Base-by-base conservation (phyloP, 2,113 vertebrate species). In the Coryphaenoides rupestris region DNA sequence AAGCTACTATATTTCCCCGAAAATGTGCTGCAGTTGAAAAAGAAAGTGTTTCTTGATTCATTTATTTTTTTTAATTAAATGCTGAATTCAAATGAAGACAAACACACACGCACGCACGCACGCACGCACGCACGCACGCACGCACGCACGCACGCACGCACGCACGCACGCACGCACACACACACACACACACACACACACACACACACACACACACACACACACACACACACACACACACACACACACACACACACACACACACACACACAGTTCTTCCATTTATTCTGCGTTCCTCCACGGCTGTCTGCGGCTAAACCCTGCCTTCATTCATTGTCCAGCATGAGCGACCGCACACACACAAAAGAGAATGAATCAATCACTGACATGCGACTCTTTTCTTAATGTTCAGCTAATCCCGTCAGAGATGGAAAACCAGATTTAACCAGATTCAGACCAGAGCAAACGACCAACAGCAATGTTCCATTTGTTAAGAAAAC, bases 321-420 rank as follows among this genome's bases (percentile, higher is more conserved):
- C 57, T 69, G 66, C 23, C 72, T 58, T 64, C 70, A 73, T 80
- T 84, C 79, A 77, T 46, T 65, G 62, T 62, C 19, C 70, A 69
- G 55, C 66, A 62, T 47, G 45, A 78, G 49, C 65, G 17, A 69
- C 45, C 68, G 62, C 24, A 1, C 66, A 80, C 70, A 86, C 66
- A 80, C 70, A 86, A 80, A 40, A 84, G 69, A 78, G 53, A 7
- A 66, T 75, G 79, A 62, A 74, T 82, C 75, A 60, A 59, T 81
- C 74, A 72, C 52, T 76, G 79, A 70, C 81, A 75, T 19, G 61
- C 15, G 2, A 24, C 57, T 72, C 67, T 68, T 1, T 63, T 28
- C 23, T 52, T 64, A 63, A 4, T 66, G 68, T 65, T 75, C 63
- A 73, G 66, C 62, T 46, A 73, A 60, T 75, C 71, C 65, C 45